Evolutionary conservation across 2,888 invertebrate species (phyloP).

Genomic region (Melieria omissa): DNA sequence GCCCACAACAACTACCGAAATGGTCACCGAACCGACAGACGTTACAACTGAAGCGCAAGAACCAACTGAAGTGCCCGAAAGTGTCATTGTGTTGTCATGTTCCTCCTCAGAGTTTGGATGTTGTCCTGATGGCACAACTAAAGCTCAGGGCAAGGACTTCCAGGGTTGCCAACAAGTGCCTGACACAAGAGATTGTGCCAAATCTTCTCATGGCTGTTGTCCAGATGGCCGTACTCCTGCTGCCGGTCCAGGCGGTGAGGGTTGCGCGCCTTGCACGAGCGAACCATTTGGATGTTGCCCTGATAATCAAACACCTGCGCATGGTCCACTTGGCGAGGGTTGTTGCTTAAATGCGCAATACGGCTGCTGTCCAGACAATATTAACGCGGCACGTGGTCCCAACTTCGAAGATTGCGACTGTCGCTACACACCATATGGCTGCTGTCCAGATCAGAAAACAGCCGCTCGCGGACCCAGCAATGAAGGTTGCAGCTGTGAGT

Average conservation of each 20-base stretch:
- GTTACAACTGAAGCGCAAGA: constrained; percentile 41
- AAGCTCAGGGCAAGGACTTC: constrained; percentile 72
- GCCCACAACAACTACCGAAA: constrained; percentile 54
- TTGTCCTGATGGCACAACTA: constrained; percentile 76
- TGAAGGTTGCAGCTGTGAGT: constrained; percentile 85
- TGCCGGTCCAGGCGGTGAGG: constrained; percentile 76
- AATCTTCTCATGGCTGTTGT: constrained; percentile 79
- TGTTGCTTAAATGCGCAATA: constrained; percentile 79
- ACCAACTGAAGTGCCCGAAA: constrained; percentile 36
- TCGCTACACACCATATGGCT: constrained; percentile 79
- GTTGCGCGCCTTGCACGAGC: constrained; percentile 79
- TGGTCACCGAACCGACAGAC: constrained; percentile 47
- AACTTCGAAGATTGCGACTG: constrained; percentile 84
- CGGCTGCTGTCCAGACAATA: constrained; percentile 94
- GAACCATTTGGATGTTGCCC: constrained; percentile 87
- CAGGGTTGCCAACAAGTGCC: constrained; percentile 53
- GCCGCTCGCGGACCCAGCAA: constrained; percentile 81
- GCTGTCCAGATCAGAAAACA: constrained; percentile 86
- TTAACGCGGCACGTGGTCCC: constrained; percentile 83
- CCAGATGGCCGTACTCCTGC: constrained; percentile 76
- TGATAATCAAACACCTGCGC: constrained; percentile 85
- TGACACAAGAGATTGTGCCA: constrained; percentile 67
- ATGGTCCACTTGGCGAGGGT: constrained; percentile 84
- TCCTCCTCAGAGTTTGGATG: constrained; percentile 71
- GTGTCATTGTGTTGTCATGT: constrained; percentile 61